Evolutionary conservation across 2,113 vertebrate genomes (phyloP).

Genomic region (Brienomyrus longianalis): DNA sequence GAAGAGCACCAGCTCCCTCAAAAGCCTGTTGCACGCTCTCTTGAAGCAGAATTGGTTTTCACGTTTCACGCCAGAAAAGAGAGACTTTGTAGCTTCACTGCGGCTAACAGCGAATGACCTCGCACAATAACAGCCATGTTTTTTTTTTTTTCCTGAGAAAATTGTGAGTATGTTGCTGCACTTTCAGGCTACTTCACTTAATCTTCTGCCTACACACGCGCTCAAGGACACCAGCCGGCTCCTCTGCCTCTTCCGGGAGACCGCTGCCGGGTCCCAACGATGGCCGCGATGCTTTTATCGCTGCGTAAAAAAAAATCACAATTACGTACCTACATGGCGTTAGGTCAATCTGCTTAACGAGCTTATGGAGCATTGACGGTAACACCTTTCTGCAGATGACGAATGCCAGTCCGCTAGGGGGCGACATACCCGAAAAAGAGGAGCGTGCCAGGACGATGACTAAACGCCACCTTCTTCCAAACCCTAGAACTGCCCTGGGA

Average conservation of each 20-base stretch:
- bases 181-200: neutral
- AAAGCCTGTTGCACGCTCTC: neutral
- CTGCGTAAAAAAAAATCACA: conserved; percentile 10
- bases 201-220: neutral
- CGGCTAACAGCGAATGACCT: neutral
- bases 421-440: neutral
- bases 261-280: neutral
- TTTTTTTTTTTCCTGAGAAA: neutral
- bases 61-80: neutral
- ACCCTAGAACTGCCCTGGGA: neutral
- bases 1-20: neutral
- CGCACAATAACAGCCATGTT: neutral
- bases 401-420: neutral
- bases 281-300: conserved; percentile 6
- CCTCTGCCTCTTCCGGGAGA: neutral
- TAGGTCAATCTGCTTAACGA: conserved; percentile 21
- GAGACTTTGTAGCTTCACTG: neutral
- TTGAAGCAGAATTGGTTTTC: neutral
- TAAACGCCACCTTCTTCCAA: neutral
- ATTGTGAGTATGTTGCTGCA: neutral
- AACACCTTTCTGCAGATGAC: neutral
- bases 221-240: neutral
- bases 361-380: neutral
- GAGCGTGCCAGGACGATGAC: neutral
- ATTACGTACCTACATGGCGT: conserved; percentile 15